Percentiles rank a stretch among this genome's conserved stretches.
These are phyloP conservation scores for Paraescarpia echinospica DNA, from an alignment of 1,140 invertebrate species.

Conservation along the genomic window DNA sequence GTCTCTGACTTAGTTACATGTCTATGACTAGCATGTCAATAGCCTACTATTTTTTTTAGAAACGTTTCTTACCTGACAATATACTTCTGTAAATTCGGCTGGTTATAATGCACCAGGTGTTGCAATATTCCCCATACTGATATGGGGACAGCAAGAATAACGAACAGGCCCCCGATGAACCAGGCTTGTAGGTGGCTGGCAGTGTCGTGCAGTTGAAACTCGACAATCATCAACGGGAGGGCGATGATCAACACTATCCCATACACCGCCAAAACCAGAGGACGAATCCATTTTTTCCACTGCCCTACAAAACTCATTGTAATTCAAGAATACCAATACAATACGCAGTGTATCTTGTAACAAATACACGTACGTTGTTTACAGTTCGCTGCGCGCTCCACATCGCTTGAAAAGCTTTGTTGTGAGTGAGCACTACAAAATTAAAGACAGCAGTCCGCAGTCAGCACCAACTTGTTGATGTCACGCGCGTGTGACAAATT, in stretches of 20 bases:
- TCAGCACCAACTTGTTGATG: neutral
- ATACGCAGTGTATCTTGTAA: neutral
- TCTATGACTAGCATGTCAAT: too few relatives aligned
- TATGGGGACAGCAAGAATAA: constrained; percentile 84
- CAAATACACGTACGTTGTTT: neutral
- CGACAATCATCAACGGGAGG: constrained; percentile 76
- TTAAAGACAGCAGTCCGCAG: too few relatives aligned
- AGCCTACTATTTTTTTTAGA: too few relatives aligned
- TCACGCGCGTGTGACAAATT: neutral
- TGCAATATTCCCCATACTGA: constrained; percentile 92
- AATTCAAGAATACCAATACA: neutral
- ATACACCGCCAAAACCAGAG: constrained; percentile 78
- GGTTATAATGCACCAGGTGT: constrained; percentile 91
- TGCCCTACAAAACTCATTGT: constrained; percentile 31
- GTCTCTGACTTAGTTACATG: too few relatives aligned
- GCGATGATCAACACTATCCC: constrained; percentile 78
- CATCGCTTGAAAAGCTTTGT: neutral
- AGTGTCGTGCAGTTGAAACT: constrained; percentile 58
- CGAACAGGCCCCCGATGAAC: constrained; percentile 86
- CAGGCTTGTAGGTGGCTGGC: constrained; percentile 64
- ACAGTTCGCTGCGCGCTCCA: neutral
- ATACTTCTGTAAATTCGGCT: constrained; percentile 89
- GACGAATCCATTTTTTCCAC: constrained; percentile 87
- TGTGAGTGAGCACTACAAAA: neutral
- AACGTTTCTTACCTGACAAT: constrained; percentile 79